These are phyloP conservation scores for Oreortyx pictus DNA, from an alignment of 2,797 vertebrate species.

Conservation along the genomic window DNA sequence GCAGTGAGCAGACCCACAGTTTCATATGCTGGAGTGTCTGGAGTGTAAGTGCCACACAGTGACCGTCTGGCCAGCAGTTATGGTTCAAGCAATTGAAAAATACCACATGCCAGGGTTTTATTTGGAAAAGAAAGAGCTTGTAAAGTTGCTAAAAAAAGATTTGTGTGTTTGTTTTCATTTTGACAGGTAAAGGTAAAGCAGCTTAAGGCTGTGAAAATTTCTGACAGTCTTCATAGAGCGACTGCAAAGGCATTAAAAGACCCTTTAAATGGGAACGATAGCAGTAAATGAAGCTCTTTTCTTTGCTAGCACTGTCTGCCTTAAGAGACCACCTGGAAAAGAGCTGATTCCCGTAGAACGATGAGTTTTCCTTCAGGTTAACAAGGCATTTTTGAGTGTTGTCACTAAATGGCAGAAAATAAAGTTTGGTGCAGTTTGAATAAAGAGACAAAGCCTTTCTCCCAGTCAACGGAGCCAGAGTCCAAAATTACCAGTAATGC, in stretches of 20 bases:
- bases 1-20: not conserved
- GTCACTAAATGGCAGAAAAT: not conserved
- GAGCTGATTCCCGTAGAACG: not conserved
- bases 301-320: not conserved
- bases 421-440: not conserved
- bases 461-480: not conserved
- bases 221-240: not conserved
- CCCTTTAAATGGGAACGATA: not conserved
- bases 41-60: not conserved
- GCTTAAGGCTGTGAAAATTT: not conserved
- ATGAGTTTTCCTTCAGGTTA: not conserved
- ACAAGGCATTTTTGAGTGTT: not conserved
- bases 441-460: not conserved
- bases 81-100: not conserved
- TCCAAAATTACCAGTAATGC: not conserved
- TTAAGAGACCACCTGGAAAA: not conserved
- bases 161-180: constrained; percentile 1
- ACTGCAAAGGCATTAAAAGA: constrained; percentile 2
- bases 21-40: not conserved
- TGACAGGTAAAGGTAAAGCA: constrained; percentile 32
- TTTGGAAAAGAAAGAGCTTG: not conserved
- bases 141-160: not conserved
- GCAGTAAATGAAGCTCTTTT: not conserved
- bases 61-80: not conserved
- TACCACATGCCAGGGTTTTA: not conserved